A percentile compares a stretch with the other conserved stretches of the same genome.
Evolutionary conservation across 2,797 vertebrate genomes (phyloP).

Genomic region (Fistularia tabacaria): DNA sequence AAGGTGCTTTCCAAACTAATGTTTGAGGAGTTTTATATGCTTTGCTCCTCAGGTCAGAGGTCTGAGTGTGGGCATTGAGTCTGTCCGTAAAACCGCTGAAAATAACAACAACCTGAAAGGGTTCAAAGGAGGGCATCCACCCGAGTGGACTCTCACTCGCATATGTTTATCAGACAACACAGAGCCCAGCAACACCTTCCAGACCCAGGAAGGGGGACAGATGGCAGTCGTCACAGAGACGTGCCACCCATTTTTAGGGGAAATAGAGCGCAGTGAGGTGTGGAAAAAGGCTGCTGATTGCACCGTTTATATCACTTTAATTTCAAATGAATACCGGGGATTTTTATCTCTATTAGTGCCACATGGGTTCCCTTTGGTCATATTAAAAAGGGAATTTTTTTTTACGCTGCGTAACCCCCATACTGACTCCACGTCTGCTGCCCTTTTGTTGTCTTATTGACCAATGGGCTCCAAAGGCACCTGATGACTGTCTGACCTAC

Average conservation of each 20-base stretch:
- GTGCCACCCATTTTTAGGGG: conserved; percentile 28
- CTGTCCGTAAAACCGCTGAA: not conserved
- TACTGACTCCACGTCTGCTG: conserved; percentile 6
- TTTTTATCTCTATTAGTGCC: conserved; percentile 28
- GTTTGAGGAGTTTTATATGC: not conserved
- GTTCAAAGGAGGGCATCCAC: conserved; percentile 2
- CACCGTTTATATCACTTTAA: too few species aligned
- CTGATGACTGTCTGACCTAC: conserved; percentile 32
- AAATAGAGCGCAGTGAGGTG: conserved; percentile 34
- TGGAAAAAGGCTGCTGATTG: conserved; percentile 1
- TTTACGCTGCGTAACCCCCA: conserved; percentile 8
- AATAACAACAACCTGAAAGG: not conserved
- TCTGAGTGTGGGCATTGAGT: not conserved
- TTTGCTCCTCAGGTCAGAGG: conserved; percentile 7
- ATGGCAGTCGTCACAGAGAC: conserved; percentile 38
- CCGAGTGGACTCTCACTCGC: conserved; percentile 2
- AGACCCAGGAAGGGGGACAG: conserved; percentile 27
- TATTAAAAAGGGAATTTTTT: conserved; percentile 10
- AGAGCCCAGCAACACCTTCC: not conserved
- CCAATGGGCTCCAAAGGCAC: conserved; percentile 7
- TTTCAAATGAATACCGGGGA: conserved; percentile 1
- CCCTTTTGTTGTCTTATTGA: too few species aligned
- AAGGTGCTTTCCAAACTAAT: not conserved
- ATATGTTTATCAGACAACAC: conserved; percentile 16
- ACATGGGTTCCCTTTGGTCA: too few species aligned